These are phyloP conservation scores for Hyla sarda DNA, from an alignment of 2,113 vertebrate genomes.

Conservation along the genomic window DNA sequence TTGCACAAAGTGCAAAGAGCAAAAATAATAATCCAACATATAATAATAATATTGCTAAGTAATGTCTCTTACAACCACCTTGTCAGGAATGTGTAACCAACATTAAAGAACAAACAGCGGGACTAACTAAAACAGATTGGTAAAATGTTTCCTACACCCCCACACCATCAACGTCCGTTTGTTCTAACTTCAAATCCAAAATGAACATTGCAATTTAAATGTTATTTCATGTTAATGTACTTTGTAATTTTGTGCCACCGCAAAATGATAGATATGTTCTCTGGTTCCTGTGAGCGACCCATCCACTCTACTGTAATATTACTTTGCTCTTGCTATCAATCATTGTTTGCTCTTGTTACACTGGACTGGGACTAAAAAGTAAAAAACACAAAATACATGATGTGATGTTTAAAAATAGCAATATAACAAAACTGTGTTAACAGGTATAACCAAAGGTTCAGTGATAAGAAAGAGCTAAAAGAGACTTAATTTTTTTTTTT, in stretches of 20 bases:
- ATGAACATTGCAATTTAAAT: constrained; percentile 49
- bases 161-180: constrained; percentile 31
- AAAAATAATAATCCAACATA: constrained; percentile 7
- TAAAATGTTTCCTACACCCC: constrained; percentile 36
- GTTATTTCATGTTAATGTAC: constrained; percentile 48
- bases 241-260: constrained; percentile 53
- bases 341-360: constrained; percentile 1
- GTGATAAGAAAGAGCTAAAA: no score
- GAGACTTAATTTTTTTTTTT: no score
- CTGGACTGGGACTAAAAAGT: background rate
- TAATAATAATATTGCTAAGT: constrained; percentile 7
- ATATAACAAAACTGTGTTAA: background rate
- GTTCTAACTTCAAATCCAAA: constrained; percentile 46
- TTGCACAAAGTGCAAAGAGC: background rate
- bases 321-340: constrained; percentile 26
- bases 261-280: constrained; percentile 51
- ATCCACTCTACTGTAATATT: background rate
- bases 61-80: background rate
- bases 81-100: constrained; percentile 34
- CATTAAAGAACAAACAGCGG: constrained; percentile 27
- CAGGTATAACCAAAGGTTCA: no score
- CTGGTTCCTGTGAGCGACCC: constrained; percentile 44
- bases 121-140: constrained; percentile 11
- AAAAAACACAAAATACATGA: background rate
- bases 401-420: background rate